Percentiles rank a stretch among this genome's conserved stretches.
phyloP scores from a whole-genome alignment of 2,888 invertebrate species.

The Brachyptera risi region DNA sequence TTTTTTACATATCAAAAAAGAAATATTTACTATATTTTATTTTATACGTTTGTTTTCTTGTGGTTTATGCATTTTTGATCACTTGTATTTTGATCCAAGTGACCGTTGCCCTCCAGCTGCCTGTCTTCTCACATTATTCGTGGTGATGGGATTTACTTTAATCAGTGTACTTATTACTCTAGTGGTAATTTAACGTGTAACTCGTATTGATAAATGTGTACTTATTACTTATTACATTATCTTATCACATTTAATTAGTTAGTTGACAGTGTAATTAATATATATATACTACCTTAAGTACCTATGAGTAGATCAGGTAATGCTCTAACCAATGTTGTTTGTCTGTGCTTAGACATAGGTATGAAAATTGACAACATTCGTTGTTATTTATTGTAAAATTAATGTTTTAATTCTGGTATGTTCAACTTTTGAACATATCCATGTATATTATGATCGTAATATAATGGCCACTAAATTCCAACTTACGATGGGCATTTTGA shows the following conservation, averaged over 20 bases:
- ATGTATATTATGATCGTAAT: neutral
- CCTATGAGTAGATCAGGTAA: constrained; percentile 21
- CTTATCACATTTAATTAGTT: neutral
- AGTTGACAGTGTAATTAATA: constrained; percentile 22
- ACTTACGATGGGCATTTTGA: neutral
- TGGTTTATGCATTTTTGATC: constrained; percentile 33
- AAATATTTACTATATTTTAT: constrained; percentile 27
- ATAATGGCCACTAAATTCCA: neutral
- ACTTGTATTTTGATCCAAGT: constrained; percentile 22
- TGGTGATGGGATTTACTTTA: constrained; percentile 10
- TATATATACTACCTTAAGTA: constrained; percentile 26
- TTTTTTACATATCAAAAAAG: constrained; percentile 29
- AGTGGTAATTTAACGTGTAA: constrained; percentile 19
- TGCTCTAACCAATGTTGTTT: constrained; percentile 30
- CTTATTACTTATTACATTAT: neutral
- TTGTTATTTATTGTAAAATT: constrained; percentile 25
- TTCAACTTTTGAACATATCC: neutral
- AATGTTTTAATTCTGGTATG: constrained; percentile 15
- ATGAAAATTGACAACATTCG: constrained; percentile 6
- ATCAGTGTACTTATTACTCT: constrained; percentile 7
- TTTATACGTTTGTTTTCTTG: constrained; percentile 29
- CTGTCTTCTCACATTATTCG: constrained; percentile 25
- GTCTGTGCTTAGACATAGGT: constrained; percentile 19
- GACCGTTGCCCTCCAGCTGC: constrained; percentile 20
- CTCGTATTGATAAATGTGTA: neutral